Evolutionary conservation across 1,140 invertebrate species (phyloP), one percentile per base, ranked within the genome.

Genomic region (Calycopis cecrops): DNA sequence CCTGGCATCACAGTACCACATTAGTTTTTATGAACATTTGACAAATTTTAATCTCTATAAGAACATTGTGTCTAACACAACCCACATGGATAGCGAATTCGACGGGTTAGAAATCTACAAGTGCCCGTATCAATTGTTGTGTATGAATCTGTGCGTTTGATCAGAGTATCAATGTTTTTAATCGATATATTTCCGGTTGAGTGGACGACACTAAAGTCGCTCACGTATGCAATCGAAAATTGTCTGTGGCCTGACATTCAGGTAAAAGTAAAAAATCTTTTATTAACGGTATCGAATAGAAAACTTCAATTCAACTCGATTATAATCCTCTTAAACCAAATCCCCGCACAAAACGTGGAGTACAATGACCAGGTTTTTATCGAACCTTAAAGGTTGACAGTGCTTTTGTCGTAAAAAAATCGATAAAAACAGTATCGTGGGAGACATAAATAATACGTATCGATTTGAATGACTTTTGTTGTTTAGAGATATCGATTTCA

Each of bases 291-390:
- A 35, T 17, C 48, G 21, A 11, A 17, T 37, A 38, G 14, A 9
- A 14, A 35, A 16, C 37, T 37, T 35, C 9, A 21, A 53, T 44
- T 9, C 38, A 33, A 33, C 21, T 28, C 52, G 52, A 52, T 52
- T 61, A 63, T 73, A 73, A 76, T 70, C 69, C 65, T 69, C 71
- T 69, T 71, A 73, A 62, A 62, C 59, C 65, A 73, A 70, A 63
- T 60, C 65, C 59, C 16, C 35, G 37, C 48, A 75, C 65, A 74
- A 70, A 73, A 69, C 59, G 56, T 44, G 57, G 21, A 33, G 28
- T 54, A 73, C 66, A 71, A 75, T 65, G 55, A 55, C 55, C 37
- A 40, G 53, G 47, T 65, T 69, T 77, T 71, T 67, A 66, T 59
- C 58, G 51, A 58, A 55, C 55, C 40, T 59, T 40, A 55, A 60